phyloP scores from a whole-genome alignment of 2,797 vertebrate genomes.

The Serranus cabrilla region DNA sequence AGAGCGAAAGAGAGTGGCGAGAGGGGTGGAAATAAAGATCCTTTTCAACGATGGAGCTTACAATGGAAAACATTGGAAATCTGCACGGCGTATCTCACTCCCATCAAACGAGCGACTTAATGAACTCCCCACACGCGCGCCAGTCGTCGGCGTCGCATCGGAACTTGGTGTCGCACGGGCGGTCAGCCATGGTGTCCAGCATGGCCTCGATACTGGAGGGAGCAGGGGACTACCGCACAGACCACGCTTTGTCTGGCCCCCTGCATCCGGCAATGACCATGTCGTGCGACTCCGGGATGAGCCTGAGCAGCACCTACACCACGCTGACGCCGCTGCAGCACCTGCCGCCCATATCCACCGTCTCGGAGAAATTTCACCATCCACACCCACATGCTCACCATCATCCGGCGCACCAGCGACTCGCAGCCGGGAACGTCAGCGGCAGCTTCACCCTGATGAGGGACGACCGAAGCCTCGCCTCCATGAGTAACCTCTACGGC shows the following conservation, averaged over 20 bases:
- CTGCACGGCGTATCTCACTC: conserved; percentile 93
- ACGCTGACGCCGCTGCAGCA: conserved; percentile 96
- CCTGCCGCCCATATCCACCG: conserved; percentile 95
- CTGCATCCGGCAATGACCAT: conserved; percentile 97
- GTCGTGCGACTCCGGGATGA: conserved; percentile 96
- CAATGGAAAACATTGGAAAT: conserved; percentile 96
- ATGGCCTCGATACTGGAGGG: conserved; percentile 97
- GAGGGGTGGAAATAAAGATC: conserved; percentile 85
- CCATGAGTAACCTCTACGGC: conserved; percentile 95
- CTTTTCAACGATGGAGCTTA: conserved; percentile 94
- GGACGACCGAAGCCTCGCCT: conserved; percentile 93
- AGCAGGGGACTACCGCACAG: conserved; percentile 90
- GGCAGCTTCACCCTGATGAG: conserved; percentile 97
- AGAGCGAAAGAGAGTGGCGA: conserved; percentile 75
- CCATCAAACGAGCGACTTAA: conserved; percentile 92
- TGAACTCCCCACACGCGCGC: conserved; percentile 92
- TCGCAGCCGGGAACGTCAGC: conserved; percentile 92
- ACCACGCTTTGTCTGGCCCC: conserved; percentile 88
- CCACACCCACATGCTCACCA: conserved; percentile 89
- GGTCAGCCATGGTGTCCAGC: conserved; percentile 94
- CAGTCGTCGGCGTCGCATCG: conserved; percentile 91
- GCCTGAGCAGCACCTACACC: conserved; percentile 95
- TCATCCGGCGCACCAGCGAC: conserved; percentile 90
- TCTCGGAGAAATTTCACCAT: conserved; percentile 96
- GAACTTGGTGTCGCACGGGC: conserved; percentile 93